These are phyloP conservation scores for Phasianus colchicus DNA, from an alignment of 2,113 vertebrate species.

Conservation along the genomic window DNA sequence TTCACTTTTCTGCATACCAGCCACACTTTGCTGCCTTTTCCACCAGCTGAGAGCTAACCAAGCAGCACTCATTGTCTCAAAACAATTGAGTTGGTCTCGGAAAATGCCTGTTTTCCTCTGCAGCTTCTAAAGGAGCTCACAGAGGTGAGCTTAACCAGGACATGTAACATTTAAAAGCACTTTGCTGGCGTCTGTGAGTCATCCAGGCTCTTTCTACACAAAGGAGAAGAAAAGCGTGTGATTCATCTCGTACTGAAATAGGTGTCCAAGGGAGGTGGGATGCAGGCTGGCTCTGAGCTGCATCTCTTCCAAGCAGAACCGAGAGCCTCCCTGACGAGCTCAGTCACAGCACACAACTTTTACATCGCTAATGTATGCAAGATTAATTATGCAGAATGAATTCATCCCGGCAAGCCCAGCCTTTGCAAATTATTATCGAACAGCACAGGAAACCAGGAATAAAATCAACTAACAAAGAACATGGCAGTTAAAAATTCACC, in stretches of 20 bases:
- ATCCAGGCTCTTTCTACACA: neutral
- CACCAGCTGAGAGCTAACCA: neutral
- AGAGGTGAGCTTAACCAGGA: neutral
- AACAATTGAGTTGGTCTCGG: fast-evolving
- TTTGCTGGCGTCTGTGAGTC: conserved; percentile 7
- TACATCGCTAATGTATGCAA: neutral
- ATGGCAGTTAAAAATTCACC: neutral
- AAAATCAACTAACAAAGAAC: neutral
- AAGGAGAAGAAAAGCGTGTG: neutral
- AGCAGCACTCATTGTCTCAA: neutral
- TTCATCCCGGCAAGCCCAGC: neutral
- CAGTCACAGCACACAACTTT: neutral
- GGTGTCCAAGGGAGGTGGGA: neutral
- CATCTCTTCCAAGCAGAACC: neutral
- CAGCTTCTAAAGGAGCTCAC: neutral
- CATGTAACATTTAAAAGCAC: neutral
- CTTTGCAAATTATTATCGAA: neutral
- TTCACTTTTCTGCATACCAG: neutral
- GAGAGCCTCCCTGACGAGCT: neutral
- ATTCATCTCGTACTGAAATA: conserved; percentile 22
- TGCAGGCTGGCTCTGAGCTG: neutral
- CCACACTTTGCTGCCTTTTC: neutral
- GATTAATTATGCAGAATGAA: neutral
- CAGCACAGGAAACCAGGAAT: neutral
- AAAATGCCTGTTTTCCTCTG: neutral